These are phyloP conservation scores for Nothoprocta perdicaria DNA, from an alignment of 2,113 vertebrate genomes.

Conservation along the genomic window DNA sequence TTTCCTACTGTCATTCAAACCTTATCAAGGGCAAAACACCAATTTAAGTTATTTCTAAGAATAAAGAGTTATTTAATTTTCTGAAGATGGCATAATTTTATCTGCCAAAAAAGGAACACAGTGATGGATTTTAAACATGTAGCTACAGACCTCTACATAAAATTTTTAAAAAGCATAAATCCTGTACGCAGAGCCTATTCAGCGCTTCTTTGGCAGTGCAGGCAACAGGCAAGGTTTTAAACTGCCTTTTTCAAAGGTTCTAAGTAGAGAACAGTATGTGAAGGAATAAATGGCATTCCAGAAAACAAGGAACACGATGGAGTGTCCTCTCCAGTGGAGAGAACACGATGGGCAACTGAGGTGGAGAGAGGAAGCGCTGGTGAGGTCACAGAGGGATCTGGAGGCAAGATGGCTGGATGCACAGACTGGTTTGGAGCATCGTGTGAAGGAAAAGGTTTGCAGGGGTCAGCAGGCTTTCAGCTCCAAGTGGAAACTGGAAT, in stretches of 20 bases:
- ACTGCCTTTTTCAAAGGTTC: too few species aligned
- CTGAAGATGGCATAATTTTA: neutral
- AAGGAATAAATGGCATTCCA: neutral
- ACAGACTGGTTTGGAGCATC: neutral
- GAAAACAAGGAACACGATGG: neutral
- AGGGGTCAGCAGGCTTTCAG: neutral
- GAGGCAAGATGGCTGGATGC: neutral
- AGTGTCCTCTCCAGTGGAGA: neutral
- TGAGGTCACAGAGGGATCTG: neutral
- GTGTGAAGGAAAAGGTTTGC: neutral
- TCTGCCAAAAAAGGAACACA: neutral
- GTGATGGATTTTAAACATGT: neutral
- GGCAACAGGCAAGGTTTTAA: neutral
- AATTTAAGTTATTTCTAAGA: conserved; percentile 17
- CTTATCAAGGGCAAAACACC: conserved; percentile 51
- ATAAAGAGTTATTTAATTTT: conserved; percentile 13
- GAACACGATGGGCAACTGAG: neutral
- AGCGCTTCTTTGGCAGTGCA: neutral
- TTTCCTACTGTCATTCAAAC: conserved; percentile 55
- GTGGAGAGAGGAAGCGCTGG: neutral
- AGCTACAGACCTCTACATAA: neutral
- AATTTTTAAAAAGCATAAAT: neutral
- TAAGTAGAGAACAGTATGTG: neutral
- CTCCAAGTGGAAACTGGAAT: neutral
- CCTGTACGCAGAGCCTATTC: neutral